Evolutionary conservation across 1,140 invertebrate species (phyloP).

Genomic region (Thaumatotibia leucotreta): DNA sequence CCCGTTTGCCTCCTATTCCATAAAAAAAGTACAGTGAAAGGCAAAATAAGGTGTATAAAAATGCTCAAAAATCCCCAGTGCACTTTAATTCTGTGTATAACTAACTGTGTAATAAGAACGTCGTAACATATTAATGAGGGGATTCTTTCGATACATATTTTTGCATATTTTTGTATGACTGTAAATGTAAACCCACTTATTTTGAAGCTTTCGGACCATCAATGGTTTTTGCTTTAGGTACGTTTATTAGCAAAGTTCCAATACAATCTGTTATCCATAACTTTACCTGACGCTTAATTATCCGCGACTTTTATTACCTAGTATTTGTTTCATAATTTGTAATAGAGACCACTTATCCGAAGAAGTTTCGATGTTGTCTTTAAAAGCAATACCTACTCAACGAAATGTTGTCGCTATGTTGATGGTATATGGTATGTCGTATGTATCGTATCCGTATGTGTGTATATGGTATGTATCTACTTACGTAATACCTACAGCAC

Average conservation of each 20-base stretch:
- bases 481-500: neutral
- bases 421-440: too few relatives aligned
- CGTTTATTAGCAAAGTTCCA: neutral
- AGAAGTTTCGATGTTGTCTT: neutral
- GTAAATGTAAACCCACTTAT: neutral
- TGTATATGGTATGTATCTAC: neutral
- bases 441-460: too few relatives aligned
- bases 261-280: neutral
- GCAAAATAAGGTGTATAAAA: too few relatives aligned
- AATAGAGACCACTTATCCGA: neutral
- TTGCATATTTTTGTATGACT: too few relatives aligned
- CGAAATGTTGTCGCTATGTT: neutral
- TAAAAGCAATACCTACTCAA: neutral
- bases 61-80: too few relatives aligned
- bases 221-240: slow-evolving; percentile 4
- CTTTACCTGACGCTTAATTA: neutral
- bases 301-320: neutral
- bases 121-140: too few relatives aligned
- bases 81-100: too few relatives aligned
- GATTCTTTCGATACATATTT: too few relatives aligned
- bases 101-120: too few relatives aligned
- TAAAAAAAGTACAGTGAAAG: too few relatives aligned
- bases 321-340: neutral
- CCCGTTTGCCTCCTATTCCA: too few relatives aligned
- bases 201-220: neutral